These are phyloP conservation scores for Galagoides demidoff DNA, from an alignment of 2,797 vertebrate genomes.

Conservation along the genomic window DNA sequence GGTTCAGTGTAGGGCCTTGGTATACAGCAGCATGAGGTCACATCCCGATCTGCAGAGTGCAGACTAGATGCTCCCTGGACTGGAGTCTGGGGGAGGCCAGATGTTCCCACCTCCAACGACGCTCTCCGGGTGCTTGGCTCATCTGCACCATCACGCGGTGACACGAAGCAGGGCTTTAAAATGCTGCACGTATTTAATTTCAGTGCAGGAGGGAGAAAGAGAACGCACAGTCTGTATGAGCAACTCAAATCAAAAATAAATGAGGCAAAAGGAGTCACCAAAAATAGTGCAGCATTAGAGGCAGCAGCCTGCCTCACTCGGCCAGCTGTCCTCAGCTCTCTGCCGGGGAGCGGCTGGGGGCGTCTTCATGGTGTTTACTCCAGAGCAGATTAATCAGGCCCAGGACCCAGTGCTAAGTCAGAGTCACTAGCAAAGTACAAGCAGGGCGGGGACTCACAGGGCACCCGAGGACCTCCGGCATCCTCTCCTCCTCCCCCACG, in stretches of 20 bases:
- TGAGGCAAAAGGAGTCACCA: constrained; percentile 67
- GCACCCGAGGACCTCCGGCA: rapidly evolving
- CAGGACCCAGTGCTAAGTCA: not conserved
- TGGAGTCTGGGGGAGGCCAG: rapidly evolving
- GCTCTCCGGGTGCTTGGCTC: not conserved
- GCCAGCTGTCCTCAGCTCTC: constrained; percentile 70
- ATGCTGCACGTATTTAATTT: not conserved
- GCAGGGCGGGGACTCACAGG: not conserved
- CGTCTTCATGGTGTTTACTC: not conserved
- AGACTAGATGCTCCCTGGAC: not conserved
- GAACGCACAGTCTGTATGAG: constrained; percentile 54
- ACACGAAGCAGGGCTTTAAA: not conserved
- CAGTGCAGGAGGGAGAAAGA: not conserved
- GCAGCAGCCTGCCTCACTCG: not conserved
- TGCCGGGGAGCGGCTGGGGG: not conserved
- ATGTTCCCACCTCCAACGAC: rapidly evolving
- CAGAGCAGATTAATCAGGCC: not conserved
- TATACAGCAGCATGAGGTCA: not conserved
- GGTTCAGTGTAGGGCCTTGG: rapidly evolving
- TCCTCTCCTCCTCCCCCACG: not conserved
- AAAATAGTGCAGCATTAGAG: constrained; percentile 66
- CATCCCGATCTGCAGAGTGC: not conserved
- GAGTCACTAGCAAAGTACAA: not conserved
- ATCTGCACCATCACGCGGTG: not conserved
- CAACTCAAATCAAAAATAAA: constrained; percentile 76